A percentile compares a stretch with the other conserved stretches of the same genome.
phyloP scores from a whole-genome alignment of 2,113 vertebrate species.

The Acanthisitta chloris region DNA sequence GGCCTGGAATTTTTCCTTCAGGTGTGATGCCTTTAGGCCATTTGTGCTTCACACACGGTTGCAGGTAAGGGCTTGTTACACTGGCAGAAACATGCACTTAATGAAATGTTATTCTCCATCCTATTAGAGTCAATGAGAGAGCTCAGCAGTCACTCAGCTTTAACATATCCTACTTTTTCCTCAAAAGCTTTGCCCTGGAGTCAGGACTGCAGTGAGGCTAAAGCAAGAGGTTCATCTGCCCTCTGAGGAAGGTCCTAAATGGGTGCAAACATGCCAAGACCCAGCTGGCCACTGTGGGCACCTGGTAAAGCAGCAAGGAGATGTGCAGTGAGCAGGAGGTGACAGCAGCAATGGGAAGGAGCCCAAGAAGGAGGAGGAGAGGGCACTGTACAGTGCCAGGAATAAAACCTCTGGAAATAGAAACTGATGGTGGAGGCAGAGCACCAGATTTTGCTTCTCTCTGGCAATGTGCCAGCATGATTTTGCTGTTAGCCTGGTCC shows the following conservation, averaged over 20 bases:
- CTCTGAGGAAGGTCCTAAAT: not conserved
- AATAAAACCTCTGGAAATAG: not conserved
- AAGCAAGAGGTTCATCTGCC: not conserved
- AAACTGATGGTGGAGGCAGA: not conserved
- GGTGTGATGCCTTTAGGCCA: constrained; percentile 54
- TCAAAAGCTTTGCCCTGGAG: not conserved
- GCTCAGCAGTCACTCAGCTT: constrained; percentile 8
- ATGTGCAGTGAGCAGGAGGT: not conserved
- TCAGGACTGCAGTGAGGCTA: not conserved
- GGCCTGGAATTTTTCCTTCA: constrained; percentile 68
- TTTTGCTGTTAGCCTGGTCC: accelerated
- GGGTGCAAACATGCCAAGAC: not conserved
- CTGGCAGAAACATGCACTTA: constrained; percentile 54
- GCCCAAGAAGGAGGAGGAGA: not conserved
- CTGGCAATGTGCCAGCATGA: accelerated
- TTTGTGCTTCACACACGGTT: constrained; percentile 55
- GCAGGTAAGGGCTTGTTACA: constrained; percentile 60
- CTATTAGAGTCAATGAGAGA: constrained; percentile 24
- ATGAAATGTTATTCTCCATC: constrained; percentile 51
- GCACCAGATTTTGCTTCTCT: not conserved
- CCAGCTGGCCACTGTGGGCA: accelerated
- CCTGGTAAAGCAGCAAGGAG: not conserved
- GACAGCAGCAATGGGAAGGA: not conserved
- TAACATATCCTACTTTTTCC: not conserved
- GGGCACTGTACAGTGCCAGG: accelerated